Evolutionary conservation across 2,797 vertebrate species (phyloP).

Genomic region (Hippocampus kuda): DNA sequence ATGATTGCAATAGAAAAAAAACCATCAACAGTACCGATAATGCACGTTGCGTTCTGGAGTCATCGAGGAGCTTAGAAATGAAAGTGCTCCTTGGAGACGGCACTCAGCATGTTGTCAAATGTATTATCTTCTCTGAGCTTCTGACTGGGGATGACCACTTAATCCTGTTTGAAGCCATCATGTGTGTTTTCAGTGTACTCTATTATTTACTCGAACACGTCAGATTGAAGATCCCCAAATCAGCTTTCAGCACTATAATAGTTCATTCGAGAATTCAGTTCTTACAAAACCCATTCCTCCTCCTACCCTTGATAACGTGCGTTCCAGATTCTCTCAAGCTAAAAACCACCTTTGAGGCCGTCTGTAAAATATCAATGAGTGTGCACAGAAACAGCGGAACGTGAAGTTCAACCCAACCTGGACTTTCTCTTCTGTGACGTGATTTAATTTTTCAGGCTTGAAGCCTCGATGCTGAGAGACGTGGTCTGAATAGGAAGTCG

Average conservation of each 20-base stretch:
- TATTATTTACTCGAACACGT: not conserved
- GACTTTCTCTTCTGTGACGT: constrained; percentile 17
- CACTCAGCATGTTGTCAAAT: constrained; percentile 29
- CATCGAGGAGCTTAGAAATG: constrained; percentile 28
- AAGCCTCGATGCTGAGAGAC: constrained; percentile 11
- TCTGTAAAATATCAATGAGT: not conserved
- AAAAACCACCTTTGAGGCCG: constrained; percentile 9
- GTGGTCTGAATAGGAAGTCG: constrained; percentile 10
- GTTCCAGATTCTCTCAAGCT: not conserved
- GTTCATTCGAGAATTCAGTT: not conserved
- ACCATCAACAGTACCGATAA: constrained; percentile 18
- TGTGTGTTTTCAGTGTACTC: not conserved
- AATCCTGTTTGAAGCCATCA: not conserved
- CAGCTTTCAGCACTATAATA: not conserved
- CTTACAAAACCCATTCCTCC: not conserved
- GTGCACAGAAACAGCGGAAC: not conserved
- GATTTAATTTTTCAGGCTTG: not conserved
- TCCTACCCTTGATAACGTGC: not conserved
- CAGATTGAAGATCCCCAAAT: not conserved
- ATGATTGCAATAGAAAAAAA: not conserved
- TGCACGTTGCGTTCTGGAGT: constrained; percentile 26
- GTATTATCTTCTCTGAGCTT: constrained; percentile 23
- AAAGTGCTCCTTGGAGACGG: constrained; percentile 38
- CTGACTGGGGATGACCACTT: constrained; percentile 9
- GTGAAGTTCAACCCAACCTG: not conserved